These are phyloP conservation scores for Muscicapa striata DNA, from an alignment of 2,797 vertebrate species.

Conservation along the genomic window DNA sequence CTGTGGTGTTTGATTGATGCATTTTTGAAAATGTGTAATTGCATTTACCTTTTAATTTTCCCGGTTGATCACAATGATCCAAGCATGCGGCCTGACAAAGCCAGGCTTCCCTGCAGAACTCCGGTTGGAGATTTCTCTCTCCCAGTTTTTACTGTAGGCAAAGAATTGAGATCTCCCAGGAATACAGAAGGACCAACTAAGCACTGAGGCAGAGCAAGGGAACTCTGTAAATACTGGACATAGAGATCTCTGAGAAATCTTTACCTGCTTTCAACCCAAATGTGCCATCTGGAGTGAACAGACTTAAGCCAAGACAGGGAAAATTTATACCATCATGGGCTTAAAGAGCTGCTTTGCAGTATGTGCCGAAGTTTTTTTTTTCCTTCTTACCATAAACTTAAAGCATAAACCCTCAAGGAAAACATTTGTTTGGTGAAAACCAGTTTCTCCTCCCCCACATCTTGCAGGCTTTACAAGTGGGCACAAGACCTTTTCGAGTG, in stretches of 20 bases:
- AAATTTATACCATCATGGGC: background rate
- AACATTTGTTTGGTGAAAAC: conserved; percentile 30
- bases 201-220: background rate
- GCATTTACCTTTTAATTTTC: conserved; percentile 25
- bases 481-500: background rate
- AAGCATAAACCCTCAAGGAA: conserved; percentile 5
- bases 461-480: background rate
- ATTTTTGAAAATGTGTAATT: background rate
- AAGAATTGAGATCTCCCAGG: background rate
- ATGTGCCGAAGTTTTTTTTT: background rate
- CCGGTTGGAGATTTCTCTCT: background rate
- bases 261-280: conserved; percentile 31
- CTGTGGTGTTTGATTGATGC: background rate
- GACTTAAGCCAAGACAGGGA: background rate
- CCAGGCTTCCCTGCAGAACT: background rate
- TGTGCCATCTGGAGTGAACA: conserved; percentile 30
- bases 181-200: background rate
- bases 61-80: background rate
- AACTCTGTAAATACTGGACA: background rate
- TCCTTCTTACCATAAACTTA: background rate
- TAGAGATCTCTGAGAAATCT: background rate
- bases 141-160: background rate
- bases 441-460: background rate
- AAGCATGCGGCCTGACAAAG: background rate
- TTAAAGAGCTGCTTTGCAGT: conserved; percentile 11